phyloP scores from a whole-genome alignment of 2,797 vertebrate genomes.

The Acestrorhynchus altus region DNA sequence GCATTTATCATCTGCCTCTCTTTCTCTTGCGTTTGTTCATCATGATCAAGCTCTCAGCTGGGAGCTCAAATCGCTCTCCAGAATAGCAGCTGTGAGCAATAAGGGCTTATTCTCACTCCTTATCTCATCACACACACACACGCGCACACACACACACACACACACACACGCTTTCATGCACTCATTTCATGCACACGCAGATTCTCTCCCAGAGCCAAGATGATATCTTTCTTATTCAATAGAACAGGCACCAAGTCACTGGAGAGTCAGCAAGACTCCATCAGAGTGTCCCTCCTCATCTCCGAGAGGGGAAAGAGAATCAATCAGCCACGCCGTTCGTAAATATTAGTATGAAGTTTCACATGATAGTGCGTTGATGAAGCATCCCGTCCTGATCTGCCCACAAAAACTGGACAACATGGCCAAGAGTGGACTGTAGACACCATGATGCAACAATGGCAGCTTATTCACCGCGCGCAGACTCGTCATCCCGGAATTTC shows the following conservation, averaged over 20 bases:
- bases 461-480: too few relatives aligned
- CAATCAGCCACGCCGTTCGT: neutral
- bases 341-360: neutral
- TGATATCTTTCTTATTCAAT: slow-evolving; percentile 52
- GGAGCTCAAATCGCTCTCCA: slow-evolving; percentile 53
- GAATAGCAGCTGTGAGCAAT: slow-evolving; percentile 53
- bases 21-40: slow-evolving; percentile 60
- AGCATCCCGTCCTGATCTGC: neutral
- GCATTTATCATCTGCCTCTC: slow-evolving; percentile 61
- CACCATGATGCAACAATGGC: neutral
- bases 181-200: too few relatives aligned
- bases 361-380: neutral
- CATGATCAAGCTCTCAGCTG: slow-evolving; percentile 53
- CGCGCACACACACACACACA: slow-evolving; percentile 4
- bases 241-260: slow-evolving; percentile 43
- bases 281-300: neutral
- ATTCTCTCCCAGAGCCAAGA: slow-evolving; percentile 42
- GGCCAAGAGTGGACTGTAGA: neutral
- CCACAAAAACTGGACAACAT: neutral
- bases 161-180: neutral
- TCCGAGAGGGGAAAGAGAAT: neutral
- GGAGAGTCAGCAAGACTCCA: slow-evolving; percentile 40
- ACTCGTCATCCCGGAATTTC: too few relatives aligned
- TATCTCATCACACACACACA: slow-evolving; percentile 35
- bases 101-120: slow-evolving; percentile 47